Conservation (phyloP, 2,888 invertebrate genomes). For the Ennomos fuscantarius region DNA sequence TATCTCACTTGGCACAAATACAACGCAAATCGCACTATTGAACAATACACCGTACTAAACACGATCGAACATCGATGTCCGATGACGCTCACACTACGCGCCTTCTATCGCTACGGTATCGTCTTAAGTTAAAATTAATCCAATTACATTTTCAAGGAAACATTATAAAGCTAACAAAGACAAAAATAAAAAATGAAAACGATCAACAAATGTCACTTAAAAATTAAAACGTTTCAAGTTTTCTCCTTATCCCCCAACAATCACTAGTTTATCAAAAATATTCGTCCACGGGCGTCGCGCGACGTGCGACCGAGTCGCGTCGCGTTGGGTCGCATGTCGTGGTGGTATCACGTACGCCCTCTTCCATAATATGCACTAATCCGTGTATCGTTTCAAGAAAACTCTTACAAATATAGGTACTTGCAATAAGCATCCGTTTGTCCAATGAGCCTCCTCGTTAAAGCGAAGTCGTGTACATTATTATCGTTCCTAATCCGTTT, state of each 20-base stretch:
- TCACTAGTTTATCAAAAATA: conserved; percentile 79
- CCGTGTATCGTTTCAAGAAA: conserved; percentile 56
- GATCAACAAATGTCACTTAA: conserved; percentile 83
- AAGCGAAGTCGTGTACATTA: conserved; percentile 64
- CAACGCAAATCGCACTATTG: conserved; percentile 78
- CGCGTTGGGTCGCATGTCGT: conserved; percentile 11
- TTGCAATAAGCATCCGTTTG: conserved; percentile 62
- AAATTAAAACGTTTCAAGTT: conserved; percentile 80
- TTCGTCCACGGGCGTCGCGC: conserved; percentile 47
- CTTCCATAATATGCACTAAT: conserved; percentile 58
- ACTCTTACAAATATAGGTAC: conserved; percentile 57
- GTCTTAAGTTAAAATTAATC: conserved; percentile 61
- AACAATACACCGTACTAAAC: conserved; percentile 67
- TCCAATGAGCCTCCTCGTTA: conserved; percentile 73
- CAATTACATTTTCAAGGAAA: conserved; percentile 69
- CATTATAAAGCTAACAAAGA: conserved; percentile 82
- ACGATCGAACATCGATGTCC: conserved; percentile 59
- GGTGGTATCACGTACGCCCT: conserved; percentile 11
- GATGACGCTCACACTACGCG: conserved; percentile 61
- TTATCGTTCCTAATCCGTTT: conserved; percentile 59
- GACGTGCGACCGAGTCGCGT: conserved; percentile 14
- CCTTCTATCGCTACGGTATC: conserved; percentile 67
- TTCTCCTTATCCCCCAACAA: conserved; percentile 76
- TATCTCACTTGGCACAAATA: conserved; percentile 84
- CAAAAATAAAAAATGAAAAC: conserved; percentile 82